phyloP scores from a whole-genome alignment of 1,140 invertebrate species.

The silkworm (Bombyx mori) region ASM3026992v2 NC_085110.1:6685001-6685500 shows the following conservation, averaged over 20 bases:
- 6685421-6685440: no score
- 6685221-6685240: background rate
- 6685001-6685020: no score
- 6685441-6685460: no score
- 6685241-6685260: background rate
- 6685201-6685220: slow-evolving; percentile 66
- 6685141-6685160: slow-evolving; percentile 87
- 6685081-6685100: slow-evolving; percentile 79
- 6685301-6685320: background rate
- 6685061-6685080: slow-evolving; percentile 80
- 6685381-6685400: no score
- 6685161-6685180: slow-evolving; percentile 83
- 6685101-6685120: slow-evolving; percentile 83
- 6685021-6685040: background rate
- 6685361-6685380: no score
- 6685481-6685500: no score
- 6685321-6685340: no score
- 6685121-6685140: slow-evolving; percentile 87
- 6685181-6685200: slow-evolving; percentile 75
- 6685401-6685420: no score
- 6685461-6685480: no score
- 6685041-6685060: slow-evolving; percentile 79
- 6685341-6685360: no score
- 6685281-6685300: background rate
- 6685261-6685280: background rate